Base-by-base conservation (phyloP, 2,797 vertebrate genomes). In the Pseudochromis fuscus region DNA sequence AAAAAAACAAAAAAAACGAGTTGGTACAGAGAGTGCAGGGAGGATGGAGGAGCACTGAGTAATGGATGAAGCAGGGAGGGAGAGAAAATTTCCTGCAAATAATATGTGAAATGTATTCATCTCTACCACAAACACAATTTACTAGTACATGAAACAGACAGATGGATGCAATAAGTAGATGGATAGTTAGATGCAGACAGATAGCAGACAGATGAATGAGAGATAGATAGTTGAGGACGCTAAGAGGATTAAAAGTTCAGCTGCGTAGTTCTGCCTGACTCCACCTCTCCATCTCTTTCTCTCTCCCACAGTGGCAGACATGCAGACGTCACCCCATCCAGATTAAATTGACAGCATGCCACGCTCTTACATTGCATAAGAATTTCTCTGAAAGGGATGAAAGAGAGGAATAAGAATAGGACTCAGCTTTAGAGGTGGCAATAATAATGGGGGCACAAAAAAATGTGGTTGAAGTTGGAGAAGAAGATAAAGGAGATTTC, bases 191-290 rank as follows among this genome's bases (percentile, higher is more conserved):
- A 76, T 48, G 65, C 35, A 84, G 69, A 74, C 57, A 51, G 79
- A 88, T 38, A 50, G 25, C 28, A 62, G 70, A 72, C 56, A 76
- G 75, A 87, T 81, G 40, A 83, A 72, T 69, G 72, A 68, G 66
- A 72, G 77, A 79, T 30, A 65, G 38, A 82, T 86, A 87, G 76
- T 77, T 84, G 24, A 75, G 72, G 66, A 86, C 58, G 68, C 67
- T 91, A 92, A 92, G 88, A 90, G 82, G 91, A 92, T 92, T 92
- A 77, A 89, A 88, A 89, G 83, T 91, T 90, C 87, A 89, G 61
- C 76, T 53, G 62, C 16, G 53, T 75, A 79, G 77, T 84, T 83
- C 27, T 76, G 68, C 67, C 72, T 72, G 65, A 50, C 55, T 77
- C 70, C 75, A 73, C 66, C 70, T 72, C 67, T 65, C 68, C 59